Conservation (phyloP, 2,797 vertebrate species). For the Loriculus beryllinus region DNA sequence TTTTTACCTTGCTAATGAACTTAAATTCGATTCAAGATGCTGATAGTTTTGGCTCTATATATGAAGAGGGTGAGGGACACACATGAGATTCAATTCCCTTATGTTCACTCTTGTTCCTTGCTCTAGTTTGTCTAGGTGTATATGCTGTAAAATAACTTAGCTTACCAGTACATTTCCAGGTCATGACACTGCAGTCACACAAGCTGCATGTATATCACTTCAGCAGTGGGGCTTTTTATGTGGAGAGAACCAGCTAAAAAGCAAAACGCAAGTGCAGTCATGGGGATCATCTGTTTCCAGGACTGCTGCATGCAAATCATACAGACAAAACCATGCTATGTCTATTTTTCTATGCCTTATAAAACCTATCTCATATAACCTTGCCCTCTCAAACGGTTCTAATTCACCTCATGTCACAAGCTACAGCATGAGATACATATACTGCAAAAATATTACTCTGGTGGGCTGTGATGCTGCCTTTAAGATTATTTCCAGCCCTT, state of each 20-base stretch:
- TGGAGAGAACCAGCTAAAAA: neutral
- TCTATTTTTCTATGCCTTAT: neutral
- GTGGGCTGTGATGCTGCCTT: neutral
- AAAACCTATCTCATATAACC: neutral
- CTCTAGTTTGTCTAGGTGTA: neutral
- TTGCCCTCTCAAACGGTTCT: neutral
- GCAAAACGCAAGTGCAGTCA: neutral
- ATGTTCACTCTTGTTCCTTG: neutral
- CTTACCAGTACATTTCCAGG: neutral
- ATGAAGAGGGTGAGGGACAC: neutral
- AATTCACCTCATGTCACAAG: neutral
- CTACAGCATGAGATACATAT: neutral
- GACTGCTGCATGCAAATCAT: neutral
- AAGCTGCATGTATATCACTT: neutral
- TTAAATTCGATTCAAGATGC: neutral
- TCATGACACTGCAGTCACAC: neutral
- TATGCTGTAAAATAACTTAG: neutral
- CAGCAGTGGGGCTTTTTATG: neutral
- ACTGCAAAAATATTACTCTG: neutral
- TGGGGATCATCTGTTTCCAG: neutral
- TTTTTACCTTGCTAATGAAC: neutral
- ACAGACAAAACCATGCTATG: neutral
- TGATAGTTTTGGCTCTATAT: neutral
- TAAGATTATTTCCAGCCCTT: neutral
- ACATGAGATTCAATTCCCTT: neutral